Conservation (phyloP, 2,113 vertebrate species). For the Pituophis catenifer region DNA sequence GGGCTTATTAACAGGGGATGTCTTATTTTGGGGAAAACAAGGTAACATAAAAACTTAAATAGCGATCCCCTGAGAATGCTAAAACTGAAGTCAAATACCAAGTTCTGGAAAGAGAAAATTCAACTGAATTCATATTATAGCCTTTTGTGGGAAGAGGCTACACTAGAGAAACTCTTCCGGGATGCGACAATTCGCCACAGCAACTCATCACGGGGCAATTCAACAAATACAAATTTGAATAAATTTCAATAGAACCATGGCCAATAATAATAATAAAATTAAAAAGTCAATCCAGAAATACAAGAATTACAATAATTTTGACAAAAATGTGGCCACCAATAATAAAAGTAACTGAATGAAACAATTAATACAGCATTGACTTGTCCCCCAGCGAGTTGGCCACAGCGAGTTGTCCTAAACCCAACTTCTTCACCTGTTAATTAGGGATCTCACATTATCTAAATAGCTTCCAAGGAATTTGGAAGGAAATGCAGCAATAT, state of each 20-base stretch:
- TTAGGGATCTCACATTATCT: background rate
- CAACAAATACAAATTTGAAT: too few relatives aligned
- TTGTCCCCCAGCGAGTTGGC: background rate
- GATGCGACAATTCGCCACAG: background rate
- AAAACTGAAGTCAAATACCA: background rate
- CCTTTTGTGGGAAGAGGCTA: background rate
- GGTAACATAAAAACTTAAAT: background rate
- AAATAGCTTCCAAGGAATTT: background rate
- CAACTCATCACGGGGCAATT: too few relatives aligned
- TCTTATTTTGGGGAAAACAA: too few relatives aligned
- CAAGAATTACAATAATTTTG: background rate
- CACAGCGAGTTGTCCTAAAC: background rate
- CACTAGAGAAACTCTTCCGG: background rate
- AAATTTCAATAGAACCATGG: too few relatives aligned
- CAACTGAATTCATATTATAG: background rate
- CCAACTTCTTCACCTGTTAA: background rate
- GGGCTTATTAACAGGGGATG: too few relatives aligned
- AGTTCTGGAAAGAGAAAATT: background rate
- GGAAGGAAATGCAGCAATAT: background rate
- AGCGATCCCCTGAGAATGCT: background rate
- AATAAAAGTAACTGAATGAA: background rate
- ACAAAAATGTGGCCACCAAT: background rate
- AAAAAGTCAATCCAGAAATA: too few relatives aligned
- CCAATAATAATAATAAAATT: too few relatives aligned
- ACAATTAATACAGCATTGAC: background rate